Base-by-base conservation (phyloP, 2,113 vertebrate genomes). In the Climacteris rufus region DNA sequence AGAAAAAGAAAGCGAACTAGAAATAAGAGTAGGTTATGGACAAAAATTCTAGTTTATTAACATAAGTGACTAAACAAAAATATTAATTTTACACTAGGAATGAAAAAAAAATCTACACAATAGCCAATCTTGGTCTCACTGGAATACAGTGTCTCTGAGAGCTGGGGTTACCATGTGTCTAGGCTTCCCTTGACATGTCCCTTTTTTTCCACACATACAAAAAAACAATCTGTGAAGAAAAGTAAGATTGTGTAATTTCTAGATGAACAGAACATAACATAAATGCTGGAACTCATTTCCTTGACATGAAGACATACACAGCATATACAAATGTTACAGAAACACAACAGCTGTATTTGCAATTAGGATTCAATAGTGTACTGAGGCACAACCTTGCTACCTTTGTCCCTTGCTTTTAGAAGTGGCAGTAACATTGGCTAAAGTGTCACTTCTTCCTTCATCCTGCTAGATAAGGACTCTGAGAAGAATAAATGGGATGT, bases 31-130 rank as follows among this genome's bases (percentile, higher is more conserved):
- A 52, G 8, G 16, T 59, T 31, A 37, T 31, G 21, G 50, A 83
- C 52, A 68, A 74, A 50, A 49, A 56, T 76, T 90, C 45, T 86
- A 56, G 19, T 25, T 79, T 81, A 87, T 78, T 91, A 79, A 54
- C 49, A 78, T 45, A 37, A 85, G 17, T 30, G 7, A 47, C n/a
- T 80, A 63, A 77, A 70, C 21, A 65, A 56, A 49, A 87, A 68
- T 33, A 71, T 63, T 89, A 15, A 6, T 69, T 61, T 93, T 89
- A 69, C 10, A n/a, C 28, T 69, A 75, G 18, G 17, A 84, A 8
- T 75, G 37, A 60, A 78, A 91, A 84, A 78, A 53, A 53, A 66
- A n/a, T 31, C 33, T 56, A 25, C 12, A 49, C 7, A 45, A 69
- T 11, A 66, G 19, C 16, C 11, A 66, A 0, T 31, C 27, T 63